Conservation (phyloP, 1,140 invertebrate genomes). For the Atta cephalotes region DNA sequence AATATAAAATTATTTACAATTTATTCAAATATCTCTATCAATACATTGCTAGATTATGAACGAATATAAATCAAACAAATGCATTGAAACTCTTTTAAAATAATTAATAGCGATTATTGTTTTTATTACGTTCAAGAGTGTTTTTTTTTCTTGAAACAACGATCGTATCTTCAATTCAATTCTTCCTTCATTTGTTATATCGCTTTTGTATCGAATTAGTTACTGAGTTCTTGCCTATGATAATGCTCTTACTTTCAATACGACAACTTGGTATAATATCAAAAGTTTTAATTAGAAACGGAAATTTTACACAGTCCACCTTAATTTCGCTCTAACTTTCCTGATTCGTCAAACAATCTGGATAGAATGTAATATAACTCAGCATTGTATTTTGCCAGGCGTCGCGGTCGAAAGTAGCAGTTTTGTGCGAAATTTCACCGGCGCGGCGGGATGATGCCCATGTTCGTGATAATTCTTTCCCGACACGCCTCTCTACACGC, state of each 20-base stretch:
- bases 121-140: background rate
- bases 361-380: slow-evolving; percentile 56
- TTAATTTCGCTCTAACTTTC: slow-evolving; percentile 31
- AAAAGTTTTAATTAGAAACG: slow-evolving; percentile 73
- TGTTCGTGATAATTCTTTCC: slow-evolving; percentile 34
- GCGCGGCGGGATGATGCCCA: background rate
- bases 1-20: slow-evolving; percentile 17
- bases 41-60: background rate
- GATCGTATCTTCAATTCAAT: background rate
- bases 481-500: slow-evolving; percentile 16
- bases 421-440: slow-evolving; percentile 42
- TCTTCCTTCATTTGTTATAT: background rate
- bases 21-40: background rate
- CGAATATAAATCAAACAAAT: background rate
- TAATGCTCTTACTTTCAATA: slow-evolving; percentile 33
- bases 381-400: background rate
- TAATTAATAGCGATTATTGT: background rate
- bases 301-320: slow-evolving; percentile 21
- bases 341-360: slow-evolving; percentile 53
- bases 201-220: slow-evolving; percentile 14
- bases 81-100: background rate
- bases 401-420: slow-evolving; percentile 16
- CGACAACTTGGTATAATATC: slow-evolving; percentile 20
- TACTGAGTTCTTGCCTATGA: background rate
- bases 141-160: background rate